Base-by-base conservation (phyloP, 2,888 invertebrate genomes). In the Antheraea assamensis region DNA sequence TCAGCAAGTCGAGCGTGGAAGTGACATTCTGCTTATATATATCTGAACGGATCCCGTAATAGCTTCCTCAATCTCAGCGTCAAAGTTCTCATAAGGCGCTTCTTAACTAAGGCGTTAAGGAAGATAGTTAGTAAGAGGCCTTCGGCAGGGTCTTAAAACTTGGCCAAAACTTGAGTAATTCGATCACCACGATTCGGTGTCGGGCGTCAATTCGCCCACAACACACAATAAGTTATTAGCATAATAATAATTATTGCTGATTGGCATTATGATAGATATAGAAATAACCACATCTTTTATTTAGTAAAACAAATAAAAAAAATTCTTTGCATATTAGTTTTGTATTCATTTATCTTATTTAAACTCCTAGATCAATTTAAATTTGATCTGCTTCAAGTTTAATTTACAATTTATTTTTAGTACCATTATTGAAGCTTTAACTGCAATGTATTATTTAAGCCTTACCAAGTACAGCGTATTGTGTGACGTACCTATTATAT, bases 81-180 rank as follows among this genome's bases (percentile, higher is more conserved):
- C 93, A 92, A 94, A 94, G 94, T 94, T 93, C 93, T 94, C 93
- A 92, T 93, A 93, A 93, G 93, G 88, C 92, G 92, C 90, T 92
- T 91, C 92, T 94, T 93, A 94, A 93, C 92, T 93, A 92, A 92
- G 92, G 93, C 93, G 92, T 91, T 92, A 92, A 92, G 92, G 92
- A 92, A 92, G 91, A 92, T 94, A 94, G 92, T 92, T 92, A 88
- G 92, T 89, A 87, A 90, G 92, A 91, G 92, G 91, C 90, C 92
- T 92, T 93, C 89, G 88, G 88, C 87, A 87, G 90, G 92, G 92
- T 91, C 92, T 93, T 92, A 93, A 91, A 92, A 94, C 93, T 94
- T 93, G 87, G 87, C 83, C 84, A 85, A 89, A 91, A 92, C 92
- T 92, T 91, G 88, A 86, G 90, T 91, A 92, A 93, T 90, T 92